These are phyloP conservation scores for Agrotis segetum DNA, from an alignment of 2,888 invertebrate species.

Conservation along the genomic window DNA sequence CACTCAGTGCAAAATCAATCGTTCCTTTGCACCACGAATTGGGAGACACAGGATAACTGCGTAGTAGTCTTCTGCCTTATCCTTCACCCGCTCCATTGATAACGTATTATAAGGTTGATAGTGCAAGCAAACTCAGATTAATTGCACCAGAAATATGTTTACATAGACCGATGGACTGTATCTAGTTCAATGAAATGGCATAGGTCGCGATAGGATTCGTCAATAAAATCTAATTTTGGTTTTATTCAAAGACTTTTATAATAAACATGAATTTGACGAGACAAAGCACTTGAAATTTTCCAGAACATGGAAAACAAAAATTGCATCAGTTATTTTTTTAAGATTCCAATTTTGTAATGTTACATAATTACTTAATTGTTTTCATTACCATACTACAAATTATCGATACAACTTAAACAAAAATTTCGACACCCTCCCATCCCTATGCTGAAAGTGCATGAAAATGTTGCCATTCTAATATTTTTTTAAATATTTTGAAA, in stretches of 20 bases:
- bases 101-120: conserved; percentile 10
- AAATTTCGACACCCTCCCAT: neutral
- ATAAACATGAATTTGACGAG: no score
- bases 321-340: no score
- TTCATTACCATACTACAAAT: no score
- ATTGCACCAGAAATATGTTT: conserved; percentile 27
- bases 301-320: no score
- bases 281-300: no score
- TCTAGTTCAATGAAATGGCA: conserved; percentile 32
- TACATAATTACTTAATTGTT: no score
- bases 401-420: no score
- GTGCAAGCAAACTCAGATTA: conserved; percentile 1
- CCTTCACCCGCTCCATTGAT: neutral
- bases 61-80: neutral
- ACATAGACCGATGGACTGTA: conserved; percentile 1
- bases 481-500: neutral
- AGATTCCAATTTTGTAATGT: no score
- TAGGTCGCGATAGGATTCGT: neutral
- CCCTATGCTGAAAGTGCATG: neutral
- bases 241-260: no score
- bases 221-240: neutral
- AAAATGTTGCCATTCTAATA: neutral
- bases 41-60: no score
- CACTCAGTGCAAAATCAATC: no score
- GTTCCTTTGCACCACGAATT: no score